Evolutionary conservation across 2,888 invertebrate genomes (phyloP).

Genomic region (Reticulitermes lucifugus): DNA sequence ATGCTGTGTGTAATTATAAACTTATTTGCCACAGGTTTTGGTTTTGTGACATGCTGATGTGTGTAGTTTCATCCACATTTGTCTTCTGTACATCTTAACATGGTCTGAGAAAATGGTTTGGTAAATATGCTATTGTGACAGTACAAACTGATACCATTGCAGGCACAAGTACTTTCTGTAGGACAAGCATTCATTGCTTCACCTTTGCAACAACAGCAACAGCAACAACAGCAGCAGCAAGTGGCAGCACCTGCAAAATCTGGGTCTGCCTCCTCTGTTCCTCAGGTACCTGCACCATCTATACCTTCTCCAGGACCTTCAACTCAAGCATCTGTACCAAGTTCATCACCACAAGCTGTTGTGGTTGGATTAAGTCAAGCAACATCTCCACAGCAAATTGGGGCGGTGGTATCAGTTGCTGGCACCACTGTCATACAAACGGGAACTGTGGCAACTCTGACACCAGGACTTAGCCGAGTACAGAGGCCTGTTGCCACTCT

Average conservation of each 20-base stretch:
- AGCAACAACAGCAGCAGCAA: slow-evolving; percentile 62
- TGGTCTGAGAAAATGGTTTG: no score
- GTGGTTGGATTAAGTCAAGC: slow-evolving; percentile 39
- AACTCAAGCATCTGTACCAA: slow-evolving; percentile 55
- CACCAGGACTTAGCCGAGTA: slow-evolving; percentile 36
- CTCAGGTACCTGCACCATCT: slow-evolving; percentile 56
- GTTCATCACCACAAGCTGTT: slow-evolving; percentile 55
- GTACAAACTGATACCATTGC: slow-evolving; percentile 35
- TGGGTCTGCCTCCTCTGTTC: slow-evolving; percentile 55
- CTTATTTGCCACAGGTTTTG: no score
- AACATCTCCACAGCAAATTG: slow-evolving; percentile 28
- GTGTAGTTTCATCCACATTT: no score
- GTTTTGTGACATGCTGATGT: no score
- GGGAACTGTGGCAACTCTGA: slow-evolving; percentile 44
- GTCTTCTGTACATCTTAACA: no score
- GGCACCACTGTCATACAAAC: slow-evolving; percentile 41
- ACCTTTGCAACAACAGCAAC: slow-evolving; percentile 56
- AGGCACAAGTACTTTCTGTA: slow-evolving; percentile 55
- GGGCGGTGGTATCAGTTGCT: slow-evolving; percentile 14
- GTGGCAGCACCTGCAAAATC: slow-evolving; percentile 56
- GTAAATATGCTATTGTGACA: slow-evolving; percentile 52
- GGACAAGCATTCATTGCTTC: slow-evolving; percentile 54
- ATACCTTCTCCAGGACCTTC: slow-evolving; percentile 54
- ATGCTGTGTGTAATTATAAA: no score
- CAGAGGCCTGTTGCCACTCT: slow-evolving; percentile 51